Evolutionary conservation across 2,888 invertebrate species (phyloP), one percentile per base, ranked within the genome.

Genomic region (Eutolmus rufibarbis): DNA sequence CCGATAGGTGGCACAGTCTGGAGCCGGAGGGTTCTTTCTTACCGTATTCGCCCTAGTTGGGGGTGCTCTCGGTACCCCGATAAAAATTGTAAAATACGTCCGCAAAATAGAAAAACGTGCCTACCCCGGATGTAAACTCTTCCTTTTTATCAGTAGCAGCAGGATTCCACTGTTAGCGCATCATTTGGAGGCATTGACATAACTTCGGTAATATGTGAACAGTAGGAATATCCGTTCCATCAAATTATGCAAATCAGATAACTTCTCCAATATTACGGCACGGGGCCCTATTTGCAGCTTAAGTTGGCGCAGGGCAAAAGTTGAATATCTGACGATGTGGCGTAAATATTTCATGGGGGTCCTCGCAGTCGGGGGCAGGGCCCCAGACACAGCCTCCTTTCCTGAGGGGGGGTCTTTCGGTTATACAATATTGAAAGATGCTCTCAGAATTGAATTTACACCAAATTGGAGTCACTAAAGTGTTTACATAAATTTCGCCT

Each of bases 181-280:
- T 79, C 79, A 79, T 79, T 79, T 79, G 23, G 51, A 79, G 46
- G 79, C 79, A 79, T 79, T 46, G 79, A 40, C 79, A 46, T 79
- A 79, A 79, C 79, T 79, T 79, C 43, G 43, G 79, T 43, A 79
- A 79, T 46, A 28, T 79, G 79, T 43, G 46, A 46, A 28, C 46
- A 46, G 79, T 46, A 79, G 79, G 79, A 40, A 79, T 79, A 79
- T 79, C 79, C 79, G 43, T 79, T 79, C 79, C 79, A 79, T 79
- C 79, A 79, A 77, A 79, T 79, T 79, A 79, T 79, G 79, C 79
- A 79, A 79, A 79, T 79, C 79, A 79, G 79, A 79, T 46, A 79
- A 79, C 79, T 79, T 46, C 79, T 79, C 79, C 46, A 46, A 79
- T 79, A 79, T 79, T 79, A 79, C 46, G 46, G 77, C 77, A 79